Conservation (phyloP, 2,113 vertebrate genomes). For the Taxidea taxus region DNA sequence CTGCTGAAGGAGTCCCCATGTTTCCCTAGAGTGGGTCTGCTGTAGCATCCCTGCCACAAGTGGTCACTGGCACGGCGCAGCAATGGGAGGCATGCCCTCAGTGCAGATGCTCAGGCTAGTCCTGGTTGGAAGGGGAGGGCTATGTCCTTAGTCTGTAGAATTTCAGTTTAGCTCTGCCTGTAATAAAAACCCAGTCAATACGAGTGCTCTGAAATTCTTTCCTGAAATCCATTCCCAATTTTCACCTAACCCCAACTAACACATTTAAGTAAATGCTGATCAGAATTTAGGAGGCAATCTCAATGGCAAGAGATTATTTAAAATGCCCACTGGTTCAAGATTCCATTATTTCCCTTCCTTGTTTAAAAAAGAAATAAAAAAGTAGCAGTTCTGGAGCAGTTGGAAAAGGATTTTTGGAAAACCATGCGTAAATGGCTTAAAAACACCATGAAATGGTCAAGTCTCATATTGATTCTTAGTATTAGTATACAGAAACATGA, state of each 20-base stretch:
- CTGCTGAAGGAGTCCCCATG: not conserved
- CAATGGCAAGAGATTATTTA: not conserved
- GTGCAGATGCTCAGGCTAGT: not conserved
- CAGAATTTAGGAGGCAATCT: not conserved
- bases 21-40: not conserved
- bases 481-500: not conserved
- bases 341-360: not conserved
- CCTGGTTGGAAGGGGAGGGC: not conserved
- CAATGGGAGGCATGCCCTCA: not conserved
- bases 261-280: not conserved
- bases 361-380: not conserved
- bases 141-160: not conserved
- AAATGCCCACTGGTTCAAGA: not conserved
- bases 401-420: conserved; percentile 53
- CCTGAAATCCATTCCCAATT: not conserved
- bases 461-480: not conserved
- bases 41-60: not conserved
- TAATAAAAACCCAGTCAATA: not conserved
- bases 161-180: not conserved
- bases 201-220: not conserved
- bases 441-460: conserved; percentile 9
- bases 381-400: not conserved
- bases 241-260: not conserved
- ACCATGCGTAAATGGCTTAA: not conserved
- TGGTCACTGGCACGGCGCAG: not conserved